Percentiles rank a stretch among this genome's conserved stretches.
Evolutionary conservation across 37 sponge, comb jelly and placozoan genomes (phyloP).

Genomic region (Beroe ovata): DNA sequence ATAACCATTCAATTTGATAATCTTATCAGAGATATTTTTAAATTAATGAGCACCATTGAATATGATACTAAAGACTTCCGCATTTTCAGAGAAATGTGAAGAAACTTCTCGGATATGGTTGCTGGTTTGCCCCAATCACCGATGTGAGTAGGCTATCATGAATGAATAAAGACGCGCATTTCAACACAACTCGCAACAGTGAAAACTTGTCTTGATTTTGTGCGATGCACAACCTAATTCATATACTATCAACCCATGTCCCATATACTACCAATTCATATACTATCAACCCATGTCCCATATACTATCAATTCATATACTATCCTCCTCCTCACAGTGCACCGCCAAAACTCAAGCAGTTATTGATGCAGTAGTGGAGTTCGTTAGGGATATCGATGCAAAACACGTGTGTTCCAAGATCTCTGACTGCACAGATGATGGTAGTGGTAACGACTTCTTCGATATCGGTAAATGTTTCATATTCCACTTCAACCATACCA

Average conservation of each 20-base stretch:
- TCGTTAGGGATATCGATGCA: neutral
- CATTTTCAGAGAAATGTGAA: neutral
- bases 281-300: too few species aligned
- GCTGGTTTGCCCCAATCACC: neutral
- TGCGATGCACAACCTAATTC: too few species aligned
- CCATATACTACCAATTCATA: too few species aligned
- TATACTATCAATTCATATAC: neutral
- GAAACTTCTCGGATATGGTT: neutral
- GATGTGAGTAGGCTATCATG: neutral
- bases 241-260: too few species aligned
- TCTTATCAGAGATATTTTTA: too few species aligned
- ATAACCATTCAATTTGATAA: too few species aligned
- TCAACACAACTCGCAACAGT: too few species aligned
- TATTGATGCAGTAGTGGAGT: neutral
- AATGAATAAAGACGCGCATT: neutral
- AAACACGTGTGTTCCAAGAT: slow-evolving; percentile 14
- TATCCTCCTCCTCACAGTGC: neutral
- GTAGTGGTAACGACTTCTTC: neutral
- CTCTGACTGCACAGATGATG: neutral
- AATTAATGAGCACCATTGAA: too few species aligned
- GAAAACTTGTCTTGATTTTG: too few species aligned
- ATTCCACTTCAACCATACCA: too few species aligned
- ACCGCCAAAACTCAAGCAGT: neutral
- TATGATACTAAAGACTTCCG: too few species aligned
- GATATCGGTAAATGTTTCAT: neutral